Conservation (phyloP, 2,113 vertebrate species). For the Edolisoma coerulescens region DNA sequence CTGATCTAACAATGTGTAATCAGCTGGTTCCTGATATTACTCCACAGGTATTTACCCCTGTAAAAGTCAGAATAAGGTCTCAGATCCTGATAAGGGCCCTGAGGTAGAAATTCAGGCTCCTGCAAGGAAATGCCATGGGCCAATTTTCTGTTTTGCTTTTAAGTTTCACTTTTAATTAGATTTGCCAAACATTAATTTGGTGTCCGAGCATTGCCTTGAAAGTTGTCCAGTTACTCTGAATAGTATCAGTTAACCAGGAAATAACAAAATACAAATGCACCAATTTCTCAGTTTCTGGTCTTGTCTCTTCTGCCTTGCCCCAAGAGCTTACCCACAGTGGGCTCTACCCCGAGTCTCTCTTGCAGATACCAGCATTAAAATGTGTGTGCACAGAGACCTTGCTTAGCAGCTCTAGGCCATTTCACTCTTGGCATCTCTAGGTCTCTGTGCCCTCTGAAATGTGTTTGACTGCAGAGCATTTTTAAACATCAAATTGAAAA, state of each 20-base stretch:
- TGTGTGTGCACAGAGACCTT: neutral
- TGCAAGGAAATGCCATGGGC: neutral
- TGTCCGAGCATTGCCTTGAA: neutral
- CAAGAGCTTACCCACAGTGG: neutral
- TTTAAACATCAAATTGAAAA: neutral
- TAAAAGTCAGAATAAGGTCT: neutral
- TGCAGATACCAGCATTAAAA: neutral
- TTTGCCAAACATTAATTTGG: neutral
- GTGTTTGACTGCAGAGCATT: neutral
- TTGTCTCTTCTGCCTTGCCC: neutral
- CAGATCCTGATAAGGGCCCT: neutral
- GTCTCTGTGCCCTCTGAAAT: neutral
- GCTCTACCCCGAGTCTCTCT: accelerated
- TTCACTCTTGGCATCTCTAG: neutral
- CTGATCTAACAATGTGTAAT: neutral
- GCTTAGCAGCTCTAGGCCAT: neutral
- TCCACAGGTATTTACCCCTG: neutral
- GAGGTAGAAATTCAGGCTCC: neutral
- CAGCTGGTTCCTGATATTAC: neutral
- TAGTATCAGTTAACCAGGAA: neutral
- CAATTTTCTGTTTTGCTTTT: neutral
- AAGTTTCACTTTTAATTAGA: neutral
- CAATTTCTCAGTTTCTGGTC: neutral
- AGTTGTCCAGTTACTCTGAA: neutral
- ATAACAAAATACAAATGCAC: neutral